Conservation (phyloP, 2,888 invertebrate genomes). For the Epinotia nisella region DNA sequence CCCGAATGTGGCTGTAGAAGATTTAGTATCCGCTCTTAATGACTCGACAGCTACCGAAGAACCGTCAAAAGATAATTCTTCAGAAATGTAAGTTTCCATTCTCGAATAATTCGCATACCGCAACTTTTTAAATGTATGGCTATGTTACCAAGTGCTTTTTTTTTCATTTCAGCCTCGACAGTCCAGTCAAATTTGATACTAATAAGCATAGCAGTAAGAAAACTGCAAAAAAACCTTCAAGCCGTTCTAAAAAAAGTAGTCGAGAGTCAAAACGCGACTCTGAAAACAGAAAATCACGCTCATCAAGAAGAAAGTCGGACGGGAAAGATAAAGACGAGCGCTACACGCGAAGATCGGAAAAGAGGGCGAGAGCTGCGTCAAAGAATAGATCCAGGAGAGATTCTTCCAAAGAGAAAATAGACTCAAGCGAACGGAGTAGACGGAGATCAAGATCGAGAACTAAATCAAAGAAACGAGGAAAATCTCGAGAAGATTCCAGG, state of each 20-base stretch:
- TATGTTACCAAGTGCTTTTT: not conserved
- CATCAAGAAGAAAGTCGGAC: slow-evolving; percentile 67
- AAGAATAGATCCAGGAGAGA: slow-evolving; percentile 61
- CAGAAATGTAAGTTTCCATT: slow-evolving; percentile 59
- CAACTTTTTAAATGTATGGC: too few relatives aligned
- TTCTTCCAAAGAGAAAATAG: slow-evolving; percentile 61
- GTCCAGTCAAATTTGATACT: slow-evolving; percentile 54
- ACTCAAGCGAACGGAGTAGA: slow-evolving; percentile 62
- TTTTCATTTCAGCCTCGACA: slow-evolving; percentile 46
- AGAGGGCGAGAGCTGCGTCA: slow-evolving; percentile 62
- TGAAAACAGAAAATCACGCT: slow-evolving; percentile 66
- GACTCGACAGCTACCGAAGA: slow-evolving; percentile 75
- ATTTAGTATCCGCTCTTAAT: slow-evolving; percentile 87
- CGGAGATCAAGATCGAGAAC: slow-evolving; percentile 66
- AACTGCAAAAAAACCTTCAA: slow-evolving; percentile 59
- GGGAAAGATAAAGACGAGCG: slow-evolving; percentile 65
- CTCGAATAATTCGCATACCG: not conserved
- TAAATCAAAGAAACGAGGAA: slow-evolving; percentile 62
- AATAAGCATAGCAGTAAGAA: slow-evolving; percentile 58
- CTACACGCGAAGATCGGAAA: slow-evolving; percentile 65
- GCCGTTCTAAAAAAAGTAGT: slow-evolving; percentile 63
- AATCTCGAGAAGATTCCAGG: slow-evolving; percentile 62
- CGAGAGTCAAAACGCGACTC: slow-evolving; percentile 69
- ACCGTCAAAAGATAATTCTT: slow-evolving; percentile 50
- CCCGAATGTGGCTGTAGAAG: slow-evolving; percentile 87